Base-by-base conservation (phyloP, 23 tunicate genomes). In the Trididemnum nubilum region DNA sequence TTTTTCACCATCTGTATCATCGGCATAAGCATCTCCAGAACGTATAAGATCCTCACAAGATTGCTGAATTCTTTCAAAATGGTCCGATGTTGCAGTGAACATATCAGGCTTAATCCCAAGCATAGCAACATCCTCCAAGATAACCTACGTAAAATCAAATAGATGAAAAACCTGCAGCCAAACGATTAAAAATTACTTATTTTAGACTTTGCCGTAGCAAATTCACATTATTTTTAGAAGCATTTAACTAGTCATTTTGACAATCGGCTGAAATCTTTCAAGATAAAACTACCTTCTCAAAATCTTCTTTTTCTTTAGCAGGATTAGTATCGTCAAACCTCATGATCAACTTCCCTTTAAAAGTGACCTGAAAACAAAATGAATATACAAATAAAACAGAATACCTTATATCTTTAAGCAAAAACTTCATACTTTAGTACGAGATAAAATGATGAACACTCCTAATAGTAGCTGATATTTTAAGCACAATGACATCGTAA, bases 281-380 rank as follows among this genome's bases (percentile, higher is more conserved):
- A 75, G 37, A 96, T 96, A 0, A 85, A 93, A 93, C 88, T 40
- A 91, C 96, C 94, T 91, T 96, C 67, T 96, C 97, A 82, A 88
- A 96, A 70, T 96, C 90, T 44, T 87, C 99, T 49, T 96, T 96
- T 76, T 96, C 99, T 81, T 96, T 96, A 3, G 97, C 99, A 33
- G 99, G 99, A 65, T 96, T 96, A 18, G 99, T 96, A 61, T 96
- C 99, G 84, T 96, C 99, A 87, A 96, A 96, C 61, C 99, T 54
- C 94, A 96, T 87, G 77, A 96, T 64, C 73, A 96, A 61, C 59
- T 96, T 96, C 67, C 99, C 99, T 81, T 89, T 89, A 66, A 89
- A 89, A 5, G 84, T 72, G 22, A 93, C 35, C 93, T 88, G 73
- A 58, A 78, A 83, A 76, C n/a, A n/a, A n/a, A n/a, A n/a, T n/a